Evolutionary conservation across 37 sponge, comb jelly and placozoan species (phyloP), one percentile per base, ranked within the genome.

Genomic region (Axinella damicornis): DNA sequence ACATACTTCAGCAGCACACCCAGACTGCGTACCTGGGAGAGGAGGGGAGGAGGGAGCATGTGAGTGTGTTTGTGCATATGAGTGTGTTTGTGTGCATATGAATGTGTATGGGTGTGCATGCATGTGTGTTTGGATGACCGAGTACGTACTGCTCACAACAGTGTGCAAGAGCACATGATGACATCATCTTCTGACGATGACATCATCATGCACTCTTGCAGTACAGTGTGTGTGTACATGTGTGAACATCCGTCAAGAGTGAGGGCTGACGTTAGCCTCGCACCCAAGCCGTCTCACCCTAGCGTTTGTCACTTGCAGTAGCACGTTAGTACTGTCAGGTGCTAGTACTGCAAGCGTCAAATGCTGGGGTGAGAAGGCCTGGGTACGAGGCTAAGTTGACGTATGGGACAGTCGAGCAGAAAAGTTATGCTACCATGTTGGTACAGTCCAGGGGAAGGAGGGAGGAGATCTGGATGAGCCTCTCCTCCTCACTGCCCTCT

Each of bases 1-100:
- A 99, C 59, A 77, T 87, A 96, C 84, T 93, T 87, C 69, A 96
- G 71, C 34, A 99, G 81, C 0, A 94, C 97, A 5, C 99, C 99
- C 24, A 87, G 24, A 71, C 87, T 77, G 28, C 90, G 36, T 17
- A 95, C 46, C 46, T 46, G 46, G 46, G 46, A 46, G 22, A 27
- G 25, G 5, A 40, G 74, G 13, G 2, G 54, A 12, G 6, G 75
- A 14, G 62, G 27, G 78, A 46, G 46, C 9, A 9, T 12, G 9
- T 46, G 46, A 9, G 9, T 46, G 46, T 46, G 46, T 46, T 2
- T 52, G 46, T 46, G 46, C 9, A 9, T 46, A 9, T 46, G 75
- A 18, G 19, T 4, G 6, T 54, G 62, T 6, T 20, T n/a, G 13
- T 63, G 36, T 36, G 36, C 53, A 40, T 41, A n/a, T n/a, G n/a